Evolutionary conservation across 2,797 vertebrate species (phyloP).

Genomic region (Sciaenops ocellatus): DNA sequence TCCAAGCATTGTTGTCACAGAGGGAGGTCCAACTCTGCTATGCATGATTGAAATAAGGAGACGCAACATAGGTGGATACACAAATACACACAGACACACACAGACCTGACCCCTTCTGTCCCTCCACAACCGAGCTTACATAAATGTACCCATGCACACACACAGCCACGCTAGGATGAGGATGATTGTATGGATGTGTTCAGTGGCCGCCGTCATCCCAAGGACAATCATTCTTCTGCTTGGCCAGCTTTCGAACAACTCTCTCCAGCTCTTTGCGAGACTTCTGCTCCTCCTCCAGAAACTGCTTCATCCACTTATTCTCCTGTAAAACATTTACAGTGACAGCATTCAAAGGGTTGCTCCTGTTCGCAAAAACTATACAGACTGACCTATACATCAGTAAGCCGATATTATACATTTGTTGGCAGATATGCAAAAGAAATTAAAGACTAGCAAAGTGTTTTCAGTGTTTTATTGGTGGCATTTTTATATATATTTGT

Average conservation of each 20-base stretch:
- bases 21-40: conserved; percentile 37
- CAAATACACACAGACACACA: conserved; percentile 31
- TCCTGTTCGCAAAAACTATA: neutral
- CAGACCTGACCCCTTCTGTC: neutral
- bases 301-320: conserved; percentile 97
- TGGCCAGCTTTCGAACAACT: conserved; percentile 92
- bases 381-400: neutral
- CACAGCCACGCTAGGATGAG: conserved; percentile 4
- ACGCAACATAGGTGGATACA: conserved; percentile 41
- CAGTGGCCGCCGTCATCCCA: conserved; percentile 91
- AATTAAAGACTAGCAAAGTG: neutral
- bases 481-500: neutral
- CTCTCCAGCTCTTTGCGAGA: conserved; percentile 97
- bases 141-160: conserved; percentile 23
- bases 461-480: neutral
- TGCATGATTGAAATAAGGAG: conserved; percentile 62
- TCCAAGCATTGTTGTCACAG: conserved; percentile 23
- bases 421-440: neutral
- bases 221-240: conserved; percentile 93
- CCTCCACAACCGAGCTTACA: conserved; percentile 36
- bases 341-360: neutral
- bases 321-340: conserved; percentile 83
- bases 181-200: conserved; percentile 44
- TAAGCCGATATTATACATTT: neutral
- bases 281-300: conserved; percentile 97